Base-by-base conservation (phyloP, 2,113 vertebrate species). In the Microcebus tavaratra region DNA sequence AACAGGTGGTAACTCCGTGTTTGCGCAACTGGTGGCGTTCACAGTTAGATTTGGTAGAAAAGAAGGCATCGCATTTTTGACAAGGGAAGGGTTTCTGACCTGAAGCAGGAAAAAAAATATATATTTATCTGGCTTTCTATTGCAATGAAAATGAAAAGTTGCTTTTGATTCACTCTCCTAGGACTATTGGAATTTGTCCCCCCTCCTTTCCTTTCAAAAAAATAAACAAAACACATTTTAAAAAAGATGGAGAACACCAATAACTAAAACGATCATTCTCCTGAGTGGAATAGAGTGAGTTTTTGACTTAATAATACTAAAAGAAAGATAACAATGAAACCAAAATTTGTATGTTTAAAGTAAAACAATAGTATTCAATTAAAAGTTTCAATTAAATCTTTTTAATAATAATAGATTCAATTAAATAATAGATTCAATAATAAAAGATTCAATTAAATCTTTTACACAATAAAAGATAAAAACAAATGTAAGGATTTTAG, bases 1-100 rank as follows among this genome's bases (percentile, higher is more conserved):
- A 98, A 75, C 99, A 98, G 98, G 98, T 99, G 88, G 99, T 98
- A 90, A 99, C 98, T 95, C 99, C 99, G 31, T 98, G 98, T 97
- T 99, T 99, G 97, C 99, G 98, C 97, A 99, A 99, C 97, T 99
- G 99, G 98, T 99, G 99, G 96, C 99, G 99, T 99, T 99, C 99
- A 98, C 99, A 99, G 98, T 99, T 99, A 94, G 98, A 99, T 98
- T 99, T 99, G 97, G 99, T 99, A 98, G 99, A 99, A 99, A 99
- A 99, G 96, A 99, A 99, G 96, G 98, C 98, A 70, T 98, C 98
- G 85, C 99, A 99, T 98, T 99, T 99, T 8, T 99, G 99, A 98
- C 99, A 99, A 18, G 98, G 99, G 93, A 99, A 99, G 15, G 99
- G 99, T 97, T 99, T 99, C 98, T 99, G 99, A 97, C 99, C 99